Evolutionary conservation across 1,140 invertebrate genomes (phyloP).

Genomic region (Plectrocnemia conspersa): DNA sequence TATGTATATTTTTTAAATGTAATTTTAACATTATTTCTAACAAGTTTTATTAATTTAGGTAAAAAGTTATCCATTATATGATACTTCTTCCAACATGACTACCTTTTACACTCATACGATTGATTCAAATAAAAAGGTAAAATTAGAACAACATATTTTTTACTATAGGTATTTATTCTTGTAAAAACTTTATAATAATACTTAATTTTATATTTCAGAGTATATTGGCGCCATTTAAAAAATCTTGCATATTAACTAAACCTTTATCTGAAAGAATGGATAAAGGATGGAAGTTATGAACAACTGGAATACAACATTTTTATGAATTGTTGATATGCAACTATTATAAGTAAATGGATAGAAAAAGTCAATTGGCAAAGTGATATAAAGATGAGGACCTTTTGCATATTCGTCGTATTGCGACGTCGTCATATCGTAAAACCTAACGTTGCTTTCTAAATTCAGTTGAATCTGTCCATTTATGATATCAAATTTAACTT

Average conservation of each 20-base stretch:
- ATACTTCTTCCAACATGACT: neutral
- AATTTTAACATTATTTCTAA: too few species aligned
- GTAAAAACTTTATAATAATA: too few species aligned
- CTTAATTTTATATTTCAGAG: slow-evolving; percentile 3
- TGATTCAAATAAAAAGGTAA: slow-evolving; percentile 1
- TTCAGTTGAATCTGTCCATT: slow-evolving; percentile 37
- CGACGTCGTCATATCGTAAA: slow-evolving; percentile 55
- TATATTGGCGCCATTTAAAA: slow-evolving; percentile 11
- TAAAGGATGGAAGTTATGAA: slow-evolving; percentile 1
- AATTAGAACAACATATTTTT: neutral
- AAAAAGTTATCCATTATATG: slow-evolving; percentile 6
- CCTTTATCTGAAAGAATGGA: slow-evolving; percentile 11
- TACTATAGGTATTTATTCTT: neutral
- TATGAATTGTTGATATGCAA: neutral
- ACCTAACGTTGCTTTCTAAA: slow-evolving; percentile 46
- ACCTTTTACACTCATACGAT: slow-evolving; percentile 6
- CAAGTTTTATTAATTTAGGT: too few species aligned
- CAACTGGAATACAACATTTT: neutral
- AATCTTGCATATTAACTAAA: slow-evolving; percentile 11
- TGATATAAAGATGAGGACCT: slow-evolving; percentile 57
- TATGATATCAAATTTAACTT: slow-evolving; percentile 42
- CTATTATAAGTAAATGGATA: slow-evolving; percentile 55
- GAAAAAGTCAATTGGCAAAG: slow-evolving; percentile 65
- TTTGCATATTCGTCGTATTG: slow-evolving; percentile 53
- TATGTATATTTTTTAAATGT: too few species aligned